Evolutionary conservation across 23 tunicate genomes (phyloP).

Genomic region (Clavelina lepadiformis): DNA sequence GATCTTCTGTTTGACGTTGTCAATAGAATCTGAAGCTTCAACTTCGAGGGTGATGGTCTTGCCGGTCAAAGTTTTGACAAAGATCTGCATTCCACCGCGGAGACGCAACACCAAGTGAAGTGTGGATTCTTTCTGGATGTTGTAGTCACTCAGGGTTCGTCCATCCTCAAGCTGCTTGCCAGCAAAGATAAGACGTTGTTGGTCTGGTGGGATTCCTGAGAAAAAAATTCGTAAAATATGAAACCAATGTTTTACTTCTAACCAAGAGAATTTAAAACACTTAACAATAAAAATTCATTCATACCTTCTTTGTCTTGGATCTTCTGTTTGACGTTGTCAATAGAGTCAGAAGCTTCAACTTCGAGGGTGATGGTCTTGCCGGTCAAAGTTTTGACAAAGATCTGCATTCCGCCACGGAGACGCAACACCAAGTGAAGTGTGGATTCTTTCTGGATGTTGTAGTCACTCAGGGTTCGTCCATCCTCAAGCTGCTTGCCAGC

Average conservation of each 20-base stretch:
- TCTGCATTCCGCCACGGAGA: conserved; percentile 71
- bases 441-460: conserved; percentile 83
- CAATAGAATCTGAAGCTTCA: conserved; percentile 91
- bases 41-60: conserved; percentile 94
- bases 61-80: conserved; percentile 88
- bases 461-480: conserved; percentile 78
- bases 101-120: conserved; percentile 69
- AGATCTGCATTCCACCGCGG: conserved; percentile 76
- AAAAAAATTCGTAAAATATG: conserved; percentile 8
- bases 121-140: conserved; percentile 84
- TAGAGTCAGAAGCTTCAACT: conserved; percentile 82
- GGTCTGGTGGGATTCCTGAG: conserved; percentile 77
- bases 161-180: conserved; percentile 80
- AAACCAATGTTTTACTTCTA: too few relatives aligned
- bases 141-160: conserved; percentile 78
- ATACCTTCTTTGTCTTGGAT: conserved; percentile 90
- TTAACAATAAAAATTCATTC: background rate
- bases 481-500: conserved; percentile 81
- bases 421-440: conserved; percentile 65
- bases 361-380: conserved; percentile 89
- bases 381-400: conserved; percentile 62
- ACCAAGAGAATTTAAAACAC: background rate
- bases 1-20: conserved; percentile 81
- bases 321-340: conserved; percentile 73
- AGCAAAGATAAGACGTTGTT: conserved; percentile 73